These are phyloP conservation scores for Capromys pilorides DNA, from an alignment of 2,797 vertebrate genomes.

Conservation along the genomic window DNA sequence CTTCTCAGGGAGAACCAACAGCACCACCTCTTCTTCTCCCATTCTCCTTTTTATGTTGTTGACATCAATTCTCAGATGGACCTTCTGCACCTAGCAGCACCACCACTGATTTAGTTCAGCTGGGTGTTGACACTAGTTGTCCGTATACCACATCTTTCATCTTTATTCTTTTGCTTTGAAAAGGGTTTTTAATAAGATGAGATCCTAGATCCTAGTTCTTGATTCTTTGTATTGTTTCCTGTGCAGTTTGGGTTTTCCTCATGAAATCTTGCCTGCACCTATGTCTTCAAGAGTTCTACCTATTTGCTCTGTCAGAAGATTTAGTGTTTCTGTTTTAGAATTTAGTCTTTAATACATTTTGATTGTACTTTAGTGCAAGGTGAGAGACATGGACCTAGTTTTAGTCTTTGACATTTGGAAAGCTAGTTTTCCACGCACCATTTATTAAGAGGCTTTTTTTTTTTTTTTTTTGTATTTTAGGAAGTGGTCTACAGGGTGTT, in stretches of 20 bases:
- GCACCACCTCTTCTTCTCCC: too few species aligned
- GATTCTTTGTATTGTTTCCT: not conserved
- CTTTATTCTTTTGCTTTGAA: not conserved
- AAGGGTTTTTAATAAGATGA: not conserved
- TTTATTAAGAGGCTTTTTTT: not conserved
- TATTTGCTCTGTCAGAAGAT: not conserved
- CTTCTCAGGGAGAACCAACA: too few species aligned
- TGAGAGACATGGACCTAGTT: not conserved
- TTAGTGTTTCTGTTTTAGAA: not conserved
- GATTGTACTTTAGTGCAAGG: not conserved
- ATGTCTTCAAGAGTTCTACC: not conserved
- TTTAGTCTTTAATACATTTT: not conserved
- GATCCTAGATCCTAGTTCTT: not conserved
- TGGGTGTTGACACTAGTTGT: not conserved
- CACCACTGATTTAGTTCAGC: not conserved
- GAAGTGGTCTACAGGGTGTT: too few species aligned
- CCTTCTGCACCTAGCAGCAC: too few species aligned
- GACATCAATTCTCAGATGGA: too few species aligned
- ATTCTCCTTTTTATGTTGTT: too few species aligned
- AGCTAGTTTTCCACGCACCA: not conserved
- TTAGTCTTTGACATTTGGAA: not conserved
- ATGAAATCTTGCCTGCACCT: not conserved
- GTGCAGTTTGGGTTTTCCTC: not conserved
- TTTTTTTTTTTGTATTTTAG: not conserved
- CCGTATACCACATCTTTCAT: not conserved